Percentiles rank a stretch among this genome's conserved stretches.
Evolutionary conservation across 1,140 invertebrate genomes (phyloP).

Genomic region (Meteorus sp.): DNA sequence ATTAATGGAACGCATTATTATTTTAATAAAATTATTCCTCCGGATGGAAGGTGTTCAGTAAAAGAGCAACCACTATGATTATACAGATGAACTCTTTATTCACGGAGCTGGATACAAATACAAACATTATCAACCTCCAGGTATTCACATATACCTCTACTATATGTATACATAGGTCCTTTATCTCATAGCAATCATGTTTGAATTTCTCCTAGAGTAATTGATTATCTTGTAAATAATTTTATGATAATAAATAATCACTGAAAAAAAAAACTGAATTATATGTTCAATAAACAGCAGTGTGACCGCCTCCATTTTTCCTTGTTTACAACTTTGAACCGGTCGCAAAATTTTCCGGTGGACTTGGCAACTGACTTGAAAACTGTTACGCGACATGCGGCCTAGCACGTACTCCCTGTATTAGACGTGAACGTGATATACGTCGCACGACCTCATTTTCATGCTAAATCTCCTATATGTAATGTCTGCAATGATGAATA

Average conservation of each 20-base stretch:
- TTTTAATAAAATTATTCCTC: not conserved
- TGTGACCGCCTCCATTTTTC: not conserved
- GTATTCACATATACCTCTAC: too few relatives aligned
- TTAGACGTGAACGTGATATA: not conserved
- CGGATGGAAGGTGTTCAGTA: too few relatives aligned
- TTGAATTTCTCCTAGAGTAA: not conserved
- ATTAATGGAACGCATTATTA: constrained; percentile 6
- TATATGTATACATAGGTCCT: too few relatives aligned
- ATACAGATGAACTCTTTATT: not conserved
- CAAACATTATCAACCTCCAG: too few relatives aligned
- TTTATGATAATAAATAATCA: not conserved
- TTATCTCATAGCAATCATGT: too few relatives aligned
- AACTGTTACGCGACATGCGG: not conserved
- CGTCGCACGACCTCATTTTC: not conserved
- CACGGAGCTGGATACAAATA: too few relatives aligned
- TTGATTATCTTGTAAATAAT: constrained; percentile 11
- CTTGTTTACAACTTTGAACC: not conserved
- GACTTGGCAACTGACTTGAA: not conserved
- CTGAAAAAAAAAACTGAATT: not conserved
- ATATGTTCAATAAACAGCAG: not conserved
- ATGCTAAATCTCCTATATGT: not conserved
- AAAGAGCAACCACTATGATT: not conserved
- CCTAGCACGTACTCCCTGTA: not conserved
- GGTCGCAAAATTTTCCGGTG: not conserved
- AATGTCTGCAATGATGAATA: not conserved